phyloP scores from a whole-genome alignment of 2,797 vertebrate genomes.

The Simalia tracyae region DNA sequence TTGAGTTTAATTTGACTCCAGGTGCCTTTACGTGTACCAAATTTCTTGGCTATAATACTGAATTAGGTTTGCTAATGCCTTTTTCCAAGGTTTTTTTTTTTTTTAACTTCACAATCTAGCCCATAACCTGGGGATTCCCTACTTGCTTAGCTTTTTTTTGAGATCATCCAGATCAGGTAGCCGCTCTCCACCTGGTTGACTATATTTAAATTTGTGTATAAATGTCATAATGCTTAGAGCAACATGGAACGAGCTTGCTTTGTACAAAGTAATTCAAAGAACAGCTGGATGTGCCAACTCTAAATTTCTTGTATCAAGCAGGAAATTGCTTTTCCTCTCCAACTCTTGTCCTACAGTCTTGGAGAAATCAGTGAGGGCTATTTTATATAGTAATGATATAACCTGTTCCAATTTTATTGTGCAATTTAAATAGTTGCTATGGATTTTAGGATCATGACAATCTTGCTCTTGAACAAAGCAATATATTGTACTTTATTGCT shows the following conservation, averaged over 20 bases:
- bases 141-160: neutral
- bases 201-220: neutral
- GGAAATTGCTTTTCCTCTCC: neutral
- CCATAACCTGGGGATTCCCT: neutral
- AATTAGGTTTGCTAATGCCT: neutral
- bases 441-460: neutral
- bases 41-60: neutral
- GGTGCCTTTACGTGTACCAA: neutral
- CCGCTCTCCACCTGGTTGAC: neutral
- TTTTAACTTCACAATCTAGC: neutral
- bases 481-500: neutral
- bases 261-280: neutral
- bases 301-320: neutral
- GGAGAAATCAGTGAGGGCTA: neutral
- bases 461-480: neutral
- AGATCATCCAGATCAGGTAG: neutral
- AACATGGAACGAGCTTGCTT: neutral
- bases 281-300: neutral
- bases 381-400: neutral
- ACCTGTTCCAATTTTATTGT: neutral
- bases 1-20: neutral
- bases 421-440: neutral
- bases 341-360: neutral
- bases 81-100: neutral
- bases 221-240: neutral